phyloP scores from a whole-genome alignment of 1,140 invertebrate genomes.

The Drosophila hydei region DNA sequence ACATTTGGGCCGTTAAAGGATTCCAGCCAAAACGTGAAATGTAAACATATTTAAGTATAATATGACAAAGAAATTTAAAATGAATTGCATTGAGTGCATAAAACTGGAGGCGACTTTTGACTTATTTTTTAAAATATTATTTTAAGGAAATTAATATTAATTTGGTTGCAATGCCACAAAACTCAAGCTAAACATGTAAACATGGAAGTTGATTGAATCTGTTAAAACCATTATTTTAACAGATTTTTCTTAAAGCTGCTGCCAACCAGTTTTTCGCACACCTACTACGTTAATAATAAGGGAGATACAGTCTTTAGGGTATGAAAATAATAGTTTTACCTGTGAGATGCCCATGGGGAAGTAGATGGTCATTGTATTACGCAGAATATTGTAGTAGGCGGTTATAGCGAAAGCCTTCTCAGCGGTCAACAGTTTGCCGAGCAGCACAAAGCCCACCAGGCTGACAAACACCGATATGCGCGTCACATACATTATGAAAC shows the following conservation, averaged over 20 bases:
- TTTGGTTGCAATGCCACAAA: too few species aligned
- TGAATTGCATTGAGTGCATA: too few species aligned
- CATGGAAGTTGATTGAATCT: background rate
- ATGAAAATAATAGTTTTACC: conserved; percentile 5
- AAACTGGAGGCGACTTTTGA: too few species aligned
- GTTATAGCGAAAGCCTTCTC: conserved; percentile 91
- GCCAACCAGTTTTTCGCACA: too few species aligned
- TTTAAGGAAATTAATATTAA: too few species aligned
- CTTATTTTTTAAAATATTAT: too few species aligned
- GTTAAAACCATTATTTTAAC: conserved; percentile 3
- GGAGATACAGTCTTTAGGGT: too few species aligned
- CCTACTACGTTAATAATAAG: too few species aligned
- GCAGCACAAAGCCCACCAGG: conserved; percentile 89
- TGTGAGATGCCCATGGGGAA: conserved; percentile 88
- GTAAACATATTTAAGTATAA: too few species aligned
- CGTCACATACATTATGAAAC: conserved; percentile 90
- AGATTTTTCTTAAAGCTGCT: background rate
- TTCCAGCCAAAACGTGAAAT: too few species aligned
- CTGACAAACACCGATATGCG: conserved; percentile 92
- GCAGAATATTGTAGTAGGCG: conserved; percentile 89
- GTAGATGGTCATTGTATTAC: conserved; percentile 90
- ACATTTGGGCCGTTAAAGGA: too few species aligned
- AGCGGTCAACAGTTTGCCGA: conserved; percentile 84
- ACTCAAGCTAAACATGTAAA: background rate
- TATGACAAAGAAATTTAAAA: too few species aligned